A percentile compares a stretch with the other conserved stretches of the same genome.
Evolutionary conservation across 2,888 invertebrate genomes (phyloP).

Genomic region (Drosophila pseudotakahashii): DNA sequence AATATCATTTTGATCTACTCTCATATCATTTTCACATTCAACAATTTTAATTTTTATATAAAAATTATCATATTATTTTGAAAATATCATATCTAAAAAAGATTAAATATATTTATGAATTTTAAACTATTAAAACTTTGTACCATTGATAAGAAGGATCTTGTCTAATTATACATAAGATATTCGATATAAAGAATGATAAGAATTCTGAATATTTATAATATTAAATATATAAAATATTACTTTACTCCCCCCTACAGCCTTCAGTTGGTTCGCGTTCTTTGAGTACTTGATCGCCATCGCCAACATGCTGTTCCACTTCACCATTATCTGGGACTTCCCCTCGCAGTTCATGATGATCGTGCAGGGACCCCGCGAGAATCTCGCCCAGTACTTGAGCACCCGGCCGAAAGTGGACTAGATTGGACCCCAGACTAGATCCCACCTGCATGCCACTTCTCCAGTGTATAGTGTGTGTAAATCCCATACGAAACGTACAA

Average conservation of each 20-base stretch:
- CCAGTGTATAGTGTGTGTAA: constrained; percentile 24
- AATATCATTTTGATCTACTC: no score
- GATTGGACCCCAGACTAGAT: background rate
- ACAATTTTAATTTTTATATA: no score
- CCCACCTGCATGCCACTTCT: constrained; percentile 5
- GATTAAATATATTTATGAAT: no score
- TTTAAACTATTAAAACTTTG: no score
- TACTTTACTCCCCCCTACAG: constrained; percentile 87
- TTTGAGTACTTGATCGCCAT: constrained; percentile 96
- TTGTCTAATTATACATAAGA: no score
- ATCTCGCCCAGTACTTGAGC: constrained; percentile 79
- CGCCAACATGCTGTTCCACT: constrained; percentile 96
- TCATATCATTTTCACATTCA: no score
- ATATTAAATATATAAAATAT: no score
- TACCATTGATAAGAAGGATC: no score
- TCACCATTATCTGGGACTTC: constrained; percentile 94
- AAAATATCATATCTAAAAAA: no score
- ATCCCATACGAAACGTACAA: constrained; percentile 59
- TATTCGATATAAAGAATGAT: no score
- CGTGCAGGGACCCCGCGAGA: constrained; percentile 86
- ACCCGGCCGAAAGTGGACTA: constrained; percentile 60
- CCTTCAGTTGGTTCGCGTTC: constrained; percentile 97
- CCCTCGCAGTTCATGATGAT: constrained; percentile 92
- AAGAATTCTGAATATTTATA: no score
- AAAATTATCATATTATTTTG: no score